Evolutionary conservation across 2,797 vertebrate genomes (phyloP).

Genomic region (Balearica regulorum): DNA sequence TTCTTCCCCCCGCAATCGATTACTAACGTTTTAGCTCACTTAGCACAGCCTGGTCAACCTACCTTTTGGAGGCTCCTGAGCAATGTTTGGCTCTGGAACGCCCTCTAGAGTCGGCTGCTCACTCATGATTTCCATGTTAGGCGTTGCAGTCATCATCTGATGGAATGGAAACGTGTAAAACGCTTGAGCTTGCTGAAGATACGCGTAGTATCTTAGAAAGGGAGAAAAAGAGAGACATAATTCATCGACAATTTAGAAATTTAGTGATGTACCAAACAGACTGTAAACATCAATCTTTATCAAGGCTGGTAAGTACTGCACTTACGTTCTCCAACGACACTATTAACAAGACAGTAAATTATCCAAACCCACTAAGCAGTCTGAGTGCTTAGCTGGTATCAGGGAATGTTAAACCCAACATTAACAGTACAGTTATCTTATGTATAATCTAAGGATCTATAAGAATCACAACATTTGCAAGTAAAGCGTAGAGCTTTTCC

Average conservation of each 20-base stretch:
- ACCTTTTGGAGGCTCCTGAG: conserved; percentile 73
- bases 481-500: neutral
- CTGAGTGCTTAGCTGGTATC: neutral
- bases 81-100: conserved; percentile 43
- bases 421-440: neutral
- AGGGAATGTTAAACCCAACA: neutral
- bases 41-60: neutral
- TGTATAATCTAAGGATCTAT: neutral
- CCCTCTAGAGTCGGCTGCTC: conserved; percentile 58
- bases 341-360: neutral
- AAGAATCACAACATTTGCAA: neutral
- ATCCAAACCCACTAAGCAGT: neutral
- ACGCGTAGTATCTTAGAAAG: conserved; percentile 62
- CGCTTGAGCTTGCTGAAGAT: conserved; percentile 71
- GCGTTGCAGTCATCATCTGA: conserved; percentile 68
- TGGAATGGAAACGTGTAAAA: conserved; percentile 69
- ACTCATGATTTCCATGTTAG: conserved; percentile 41
- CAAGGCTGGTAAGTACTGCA: neutral
- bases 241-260: neutral
- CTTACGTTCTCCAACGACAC: neutral
- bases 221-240: neutral
- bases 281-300: neutral
- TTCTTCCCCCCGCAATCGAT: neutral
- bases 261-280: neutral
- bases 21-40: neutral